Evolutionary conservation across 2,113 vertebrate species (phyloP).

Genomic region (Balaeniceps rex): DNA sequence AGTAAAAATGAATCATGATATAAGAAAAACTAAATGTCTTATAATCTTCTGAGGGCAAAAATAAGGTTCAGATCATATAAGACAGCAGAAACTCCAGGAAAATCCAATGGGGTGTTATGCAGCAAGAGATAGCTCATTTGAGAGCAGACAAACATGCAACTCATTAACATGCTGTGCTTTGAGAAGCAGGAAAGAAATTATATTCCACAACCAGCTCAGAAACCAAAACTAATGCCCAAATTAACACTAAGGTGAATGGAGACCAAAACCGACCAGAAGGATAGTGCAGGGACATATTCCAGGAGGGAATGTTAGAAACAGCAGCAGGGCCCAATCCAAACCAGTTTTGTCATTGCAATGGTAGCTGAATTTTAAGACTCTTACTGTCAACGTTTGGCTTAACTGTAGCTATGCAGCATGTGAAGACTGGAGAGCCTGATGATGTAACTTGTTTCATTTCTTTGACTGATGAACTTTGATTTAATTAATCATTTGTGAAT

Average conservation of each 20-base stretch:
- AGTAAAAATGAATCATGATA: not conserved
- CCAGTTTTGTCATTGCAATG: not conserved
- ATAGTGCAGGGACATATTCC: not conserved
- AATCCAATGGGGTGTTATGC: not conserved
- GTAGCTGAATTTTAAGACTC: not conserved
- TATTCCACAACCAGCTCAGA: not conserved
- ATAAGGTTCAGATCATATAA: not conserved
- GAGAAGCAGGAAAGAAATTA: not conserved
- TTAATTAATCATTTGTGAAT: not conserved
- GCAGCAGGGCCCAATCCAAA: not conserved
- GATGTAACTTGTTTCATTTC: not conserved
- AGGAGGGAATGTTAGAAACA: not conserved
- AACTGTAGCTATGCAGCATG: not conserved
- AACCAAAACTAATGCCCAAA: not conserved
- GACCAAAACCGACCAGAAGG: not conserved
- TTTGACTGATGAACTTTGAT: not conserved
- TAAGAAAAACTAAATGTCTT: not conserved
- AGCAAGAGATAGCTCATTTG: not conserved
- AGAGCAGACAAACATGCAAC: not conserved
- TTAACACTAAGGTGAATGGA: not conserved
- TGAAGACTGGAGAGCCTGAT: not conserved
- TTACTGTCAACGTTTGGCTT: not conserved
- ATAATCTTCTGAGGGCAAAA: not conserved
- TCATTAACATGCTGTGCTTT: not conserved
- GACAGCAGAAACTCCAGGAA: not conserved